A percentile compares a stretch with the other conserved stretches of the same genome.
phyloP scores from a whole-genome alignment of 92 coral and sea anemone genomes.

The Porites cylindrica region DNA sequence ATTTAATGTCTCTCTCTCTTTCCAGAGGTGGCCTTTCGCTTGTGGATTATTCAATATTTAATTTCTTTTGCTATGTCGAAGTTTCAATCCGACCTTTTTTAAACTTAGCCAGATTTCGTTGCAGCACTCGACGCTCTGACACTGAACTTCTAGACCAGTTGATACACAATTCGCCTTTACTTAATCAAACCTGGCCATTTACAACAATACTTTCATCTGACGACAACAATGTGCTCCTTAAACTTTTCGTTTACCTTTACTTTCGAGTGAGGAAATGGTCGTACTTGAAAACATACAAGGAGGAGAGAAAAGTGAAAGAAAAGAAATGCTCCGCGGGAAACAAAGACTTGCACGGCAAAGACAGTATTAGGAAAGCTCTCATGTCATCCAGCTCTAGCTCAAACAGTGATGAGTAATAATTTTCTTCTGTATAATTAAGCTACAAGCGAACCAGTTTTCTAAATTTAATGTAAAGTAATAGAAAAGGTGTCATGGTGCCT shows the following conservation, averaged over 20 bases:
- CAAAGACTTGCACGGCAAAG: conserved; percentile 43
- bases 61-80: conserved; percentile 50
- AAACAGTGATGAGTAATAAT: not conserved
- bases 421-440: conserved; percentile 4
- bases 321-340: not conserved
- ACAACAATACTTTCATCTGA: not conserved
- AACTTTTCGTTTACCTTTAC: conserved; percentile 5
- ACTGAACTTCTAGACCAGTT: conserved; percentile 39
- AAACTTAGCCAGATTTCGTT: conserved; percentile 33
- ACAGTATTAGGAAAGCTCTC: conserved; percentile 60
- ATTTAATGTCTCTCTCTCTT: conserved; percentile 22
- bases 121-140: conserved; percentile 45
- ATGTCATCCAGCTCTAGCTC: not conserved
- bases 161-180: conserved; percentile 22
- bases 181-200: conserved; percentile 30
- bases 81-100: conserved; percentile 55
- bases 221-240: too few relatives aligned
- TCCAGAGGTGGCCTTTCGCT: conserved; percentile 57
- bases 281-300: conserved; percentile 40
- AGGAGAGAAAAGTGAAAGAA: conserved; percentile 30
- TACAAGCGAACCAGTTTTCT: too few relatives aligned
- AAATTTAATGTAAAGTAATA: too few relatives aligned
- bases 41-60: conserved; percentile 29
- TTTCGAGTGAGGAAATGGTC: conserved; percentile 60
- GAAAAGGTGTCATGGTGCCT: too few relatives aligned